phyloP scores from a whole-genome alignment of 2,113 vertebrate species.

The Connochaetes taurinus region DNA sequence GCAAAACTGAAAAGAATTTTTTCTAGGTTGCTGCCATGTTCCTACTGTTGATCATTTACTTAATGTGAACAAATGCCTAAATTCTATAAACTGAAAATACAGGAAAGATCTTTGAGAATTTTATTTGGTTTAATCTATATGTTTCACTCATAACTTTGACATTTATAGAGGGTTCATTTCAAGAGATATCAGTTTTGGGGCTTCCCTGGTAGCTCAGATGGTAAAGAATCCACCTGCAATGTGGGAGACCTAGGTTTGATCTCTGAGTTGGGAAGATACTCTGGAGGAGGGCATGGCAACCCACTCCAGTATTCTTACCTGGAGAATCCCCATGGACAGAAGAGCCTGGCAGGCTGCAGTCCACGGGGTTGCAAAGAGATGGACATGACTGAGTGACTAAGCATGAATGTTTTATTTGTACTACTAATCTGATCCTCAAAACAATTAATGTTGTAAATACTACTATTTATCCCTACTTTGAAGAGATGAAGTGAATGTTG shows the following conservation, averaged over 20 bases:
- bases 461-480: neutral
- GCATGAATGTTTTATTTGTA: neutral
- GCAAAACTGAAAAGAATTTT: neutral
- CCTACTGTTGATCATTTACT: neutral
- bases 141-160: neutral
- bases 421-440: neutral
- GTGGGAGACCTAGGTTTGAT: neutral
- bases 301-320: neutral
- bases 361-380: neutral
- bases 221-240: neutral
- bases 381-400: neutral
- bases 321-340: neutral
- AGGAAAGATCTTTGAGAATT: neutral
- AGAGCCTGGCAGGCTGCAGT: neutral
- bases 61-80: neutral
- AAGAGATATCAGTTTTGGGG: neutral
- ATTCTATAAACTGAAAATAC: neutral
- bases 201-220: neutral
- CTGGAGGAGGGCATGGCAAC: neutral
- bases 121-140: neutral
- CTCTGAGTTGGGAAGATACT: neutral
- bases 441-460: neutral
- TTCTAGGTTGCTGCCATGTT: neutral
- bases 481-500: neutral
- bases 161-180: neutral